Evolutionary conservation across 2,797 vertebrate genomes (phyloP).

Genomic region (Agapornis canus): DNA sequence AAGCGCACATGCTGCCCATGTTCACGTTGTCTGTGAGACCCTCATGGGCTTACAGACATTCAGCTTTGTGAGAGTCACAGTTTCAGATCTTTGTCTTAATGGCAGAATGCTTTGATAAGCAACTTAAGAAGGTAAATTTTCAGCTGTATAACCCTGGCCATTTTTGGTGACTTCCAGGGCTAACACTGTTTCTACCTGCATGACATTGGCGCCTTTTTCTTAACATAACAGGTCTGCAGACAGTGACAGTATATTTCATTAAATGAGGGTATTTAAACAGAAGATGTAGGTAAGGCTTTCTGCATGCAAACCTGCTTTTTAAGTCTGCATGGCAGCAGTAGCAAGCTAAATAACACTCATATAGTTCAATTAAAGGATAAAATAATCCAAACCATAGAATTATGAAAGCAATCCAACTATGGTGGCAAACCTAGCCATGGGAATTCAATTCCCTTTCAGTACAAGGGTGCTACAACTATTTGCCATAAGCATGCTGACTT

Average conservation of each 20-base stretch:
- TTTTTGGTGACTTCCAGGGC: not conserved
- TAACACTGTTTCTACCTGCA: not conserved
- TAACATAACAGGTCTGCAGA: not conserved
- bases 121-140: not conserved
- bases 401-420: not conserved
- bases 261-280: not conserved
- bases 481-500: not conserved
- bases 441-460: too few relatives aligned
- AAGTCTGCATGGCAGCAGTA: not conserved
- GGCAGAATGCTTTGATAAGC: not conserved
- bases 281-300: not conserved
- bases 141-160: not conserved
- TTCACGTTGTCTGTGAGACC: not conserved
- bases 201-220: not conserved
- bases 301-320: not conserved
- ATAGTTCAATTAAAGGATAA: not conserved
- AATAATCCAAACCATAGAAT: fast-evolving
- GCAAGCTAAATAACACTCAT: not conserved
- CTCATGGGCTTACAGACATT: not conserved
- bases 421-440: not conserved
- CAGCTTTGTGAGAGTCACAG: not conserved
- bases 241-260: not conserved
- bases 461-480: too few relatives aligned
- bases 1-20: not conserved
- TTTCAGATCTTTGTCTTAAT: not conserved